Evolutionary conservation across 1,140 invertebrate genomes (phyloP), one percentile per base, ranked within the genome.

Genomic region (Magallana gigas): DNA sequence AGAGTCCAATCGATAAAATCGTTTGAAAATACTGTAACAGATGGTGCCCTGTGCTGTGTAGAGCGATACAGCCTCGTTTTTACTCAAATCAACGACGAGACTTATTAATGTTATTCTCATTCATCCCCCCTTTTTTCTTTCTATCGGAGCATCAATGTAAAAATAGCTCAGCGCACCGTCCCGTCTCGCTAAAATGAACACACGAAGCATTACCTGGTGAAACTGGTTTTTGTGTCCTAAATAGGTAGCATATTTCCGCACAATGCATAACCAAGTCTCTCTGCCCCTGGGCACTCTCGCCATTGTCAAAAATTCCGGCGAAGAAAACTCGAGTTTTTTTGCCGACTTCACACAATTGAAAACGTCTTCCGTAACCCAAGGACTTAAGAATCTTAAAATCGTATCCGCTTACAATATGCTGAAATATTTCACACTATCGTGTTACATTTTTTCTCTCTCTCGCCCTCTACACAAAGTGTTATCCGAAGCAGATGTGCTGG

Each of bases 1-100:
- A 48, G 5, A 48, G 36, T 48, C 36, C 68, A 12, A 76, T 76
- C 23, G 18, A 29, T 12, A 76, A 76, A 76, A 76, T 76, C 68
- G 68, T 76, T 76, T 76, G 36, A 76, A 76, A 62, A 76, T 76
- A 36, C 23, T 76, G 68, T 76, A 76, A 76, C 68, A 76, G 68
- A 76, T 76, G 68, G 68, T 23, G 36, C 36, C 5, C 36, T 8
- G 64, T 23, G 14, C 18, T 8, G n/a, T 6, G 18, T 68, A 68
- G 18, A 8, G 8, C 12, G 12, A 76, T 62, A 62, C 14, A n/a
- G 68, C 23, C 23, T 11, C 8, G 68, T 76, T 12, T 14, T 12
- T 11, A 16, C 5, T n/a, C n/a, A 4, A n/a, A 12, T 76, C 68
- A 48, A 68, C 23, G 9, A 29, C 23, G 36, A 48, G 36, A 48